Base-by-base conservation (phyloP, 2,797 vertebrate genomes). In the Scolopax rusticola region DNA sequence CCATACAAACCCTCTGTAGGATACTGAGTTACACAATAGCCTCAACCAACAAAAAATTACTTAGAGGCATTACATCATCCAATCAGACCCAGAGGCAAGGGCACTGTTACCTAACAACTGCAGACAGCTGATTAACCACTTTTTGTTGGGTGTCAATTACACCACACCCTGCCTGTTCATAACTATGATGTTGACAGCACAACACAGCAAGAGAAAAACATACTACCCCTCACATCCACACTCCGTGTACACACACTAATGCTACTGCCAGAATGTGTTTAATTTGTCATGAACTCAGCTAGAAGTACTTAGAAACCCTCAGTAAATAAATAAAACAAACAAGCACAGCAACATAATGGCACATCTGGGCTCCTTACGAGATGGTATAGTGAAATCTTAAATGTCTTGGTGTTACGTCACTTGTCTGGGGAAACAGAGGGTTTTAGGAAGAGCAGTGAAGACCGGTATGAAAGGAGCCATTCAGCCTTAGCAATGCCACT, bases 21-120 rank as follows among this genome's bases (percentile, higher is more conserved):
- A 86, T 90, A 95, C 23, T 54, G 84, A 95, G 68, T 95, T 90
- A 90, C 86, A 97, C 95, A 97, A 95, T 83, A 90, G 83, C 57
- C 56, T 83, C 86, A 54, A 84, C 45, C 87, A 83, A 93, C 86
- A 94, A 94, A 93, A 93, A 90, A 74, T 59, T 79, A 88, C 53
- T 93, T 64, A 24, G 15, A 90, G 78, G 77, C 91, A 93, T 96
- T 95, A 95, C 88, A 74, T 95, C 93, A 94, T 64, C 81, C 9
- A 2, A 74, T 47, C 90, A 89, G 84, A 68, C 88, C 91, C 86
- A 90, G 79, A 83, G 94, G 91, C 91, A 90, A 89, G 48, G 87
- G 67, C 70, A 71, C 47, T 84, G 77, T 96, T 93, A 93, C 83
- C 64, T 87, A 95, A 96, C 90, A 90, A 56, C 75, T 89, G 80